Base-by-base conservation (phyloP, 2,888 invertebrate genomes). In the Drepana falcataria region DNA sequence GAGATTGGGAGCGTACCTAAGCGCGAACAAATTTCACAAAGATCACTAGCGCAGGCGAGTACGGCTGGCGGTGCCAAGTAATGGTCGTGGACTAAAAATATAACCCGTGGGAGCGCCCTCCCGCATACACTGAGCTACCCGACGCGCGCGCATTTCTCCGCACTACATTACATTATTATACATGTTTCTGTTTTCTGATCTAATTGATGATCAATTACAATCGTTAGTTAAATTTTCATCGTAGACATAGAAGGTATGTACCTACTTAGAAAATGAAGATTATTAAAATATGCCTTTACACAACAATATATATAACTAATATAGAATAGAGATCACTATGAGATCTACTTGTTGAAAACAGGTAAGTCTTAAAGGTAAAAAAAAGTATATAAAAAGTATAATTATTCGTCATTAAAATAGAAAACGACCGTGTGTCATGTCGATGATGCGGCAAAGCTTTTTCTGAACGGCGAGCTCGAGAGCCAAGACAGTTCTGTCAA, bases 51-150 rank as follows among this genome's bases (percentile, higher is more conserved):
- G 83, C 89, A 85, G 79, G 75, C 73, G 86, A 84, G 87, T 84
- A 84, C 90, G 91, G 87, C 87, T 91, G 88, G 84, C 91, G 87
- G 91, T 93, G 93, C 93, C 93, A 93, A 93, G 92, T 92, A 92
- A 92, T 93, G 92, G 92, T 91, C 91, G 90, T 83, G 85, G 87
- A 93, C 93, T 93, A 93, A 93, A 93, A 93, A 93, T 93, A 93
- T 87, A 88, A 91, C 90, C 91, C 91, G 91, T 91, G 91, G 91
- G 91, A 90, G 91, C 91, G 88, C 91, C 91, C 90, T 90, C 91
- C 91, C 90, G 90, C 90, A 87, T 90, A 83, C 85, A 79, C 79
- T 74, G 83, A 81, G 79, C 82, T 81, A 83, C 81, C 81, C 81
- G 83, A 77, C 83, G 81, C 79, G 80, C 84, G 85, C 79, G 80